Base-by-base conservation (phyloP, 2,797 vertebrate genomes). In the Notoglanidium macrostoma region DNA sequence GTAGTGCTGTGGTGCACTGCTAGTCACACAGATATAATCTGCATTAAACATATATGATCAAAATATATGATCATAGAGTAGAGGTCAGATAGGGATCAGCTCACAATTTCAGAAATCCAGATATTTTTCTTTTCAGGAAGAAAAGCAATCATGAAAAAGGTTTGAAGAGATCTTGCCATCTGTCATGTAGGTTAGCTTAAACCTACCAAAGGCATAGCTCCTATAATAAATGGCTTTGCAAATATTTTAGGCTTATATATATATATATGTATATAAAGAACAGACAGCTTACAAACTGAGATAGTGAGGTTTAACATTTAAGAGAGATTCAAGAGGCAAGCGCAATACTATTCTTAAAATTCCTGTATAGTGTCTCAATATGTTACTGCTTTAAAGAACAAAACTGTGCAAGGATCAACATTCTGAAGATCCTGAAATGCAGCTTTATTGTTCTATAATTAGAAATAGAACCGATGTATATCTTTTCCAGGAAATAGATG, bases 281-380 rank as follows among this genome's bases (percentile, higher is more conserved):
- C 10, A 26, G 26, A 32, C 55, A 19, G 40, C 26, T 14, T 21
- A 32, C 15, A 29, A 51, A 67, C n/a, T n/a, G n/a, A 40, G 35
- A 40, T 40, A 54, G 77, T 79, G 29, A 65, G 19, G 15, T 17
- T 85, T 46, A 85, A 61, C 72, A 46, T 63, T 85, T 10, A 76
- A 44, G 19, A 68, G 5, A 57, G 51, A 68, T 67, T 77, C 65
- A 32, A n/a, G 40, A 49, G 2, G 7, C 5, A 26, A 72, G 84
- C 55, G 3, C 23, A 40, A 26, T 19, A 40, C 68, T 23, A 6
- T 6, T 67, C 11, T 51, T 26, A 67, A 68, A 73, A 44, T 46
- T 73, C 10, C 40, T 26, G 40, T 49, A 49, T 46, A 73, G 11
- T 73, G 10, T 68, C 9, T 86, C 29, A 55, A 49, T 65, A 77